Base-by-base conservation (phyloP, 37 sponge, comb jelly and placozoan species). In the Amphimedon queenslandica region DNA sequence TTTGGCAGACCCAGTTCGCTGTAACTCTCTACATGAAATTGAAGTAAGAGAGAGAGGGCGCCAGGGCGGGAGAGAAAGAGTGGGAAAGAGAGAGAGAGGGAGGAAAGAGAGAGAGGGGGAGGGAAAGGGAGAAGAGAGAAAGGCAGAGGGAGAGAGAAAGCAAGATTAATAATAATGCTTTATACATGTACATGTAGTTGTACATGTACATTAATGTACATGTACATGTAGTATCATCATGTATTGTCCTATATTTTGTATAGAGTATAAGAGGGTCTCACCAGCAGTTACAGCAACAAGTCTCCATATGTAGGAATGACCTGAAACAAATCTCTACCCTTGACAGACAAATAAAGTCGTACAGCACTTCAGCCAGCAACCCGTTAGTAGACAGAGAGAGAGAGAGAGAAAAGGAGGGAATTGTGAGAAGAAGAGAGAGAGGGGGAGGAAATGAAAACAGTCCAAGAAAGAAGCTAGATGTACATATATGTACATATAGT, bases 1-100 rank as follows among this genome's bases (percentile, higher is more conserved):
- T 55, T 77, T 98, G 32, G 92, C 93, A 33, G 99, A 98, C 47
- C 79, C 95, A 36, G 95, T 98, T 5, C 69, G 89, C 40, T 94
- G 95, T 64, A 91, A 86, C 64, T 89, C 93, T 5, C 37, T 94
- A 40, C 95, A 94, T 40, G 99, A 98, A 39, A 88, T 91, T 27
- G 88, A 92, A 80, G 85, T 84, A 51, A 30, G 68, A 8, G n/a
- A n/a, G n/a, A n/a, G n/a, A n/a, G n/a, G n/a, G n/a, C n/a, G n/a
- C n/a, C n/a, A n/a, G n/a, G n/a, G 65, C 2, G 41, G 51, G 70
- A 29, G 41, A 38, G 41, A 29, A 43, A 37, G 43, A 38, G 70
- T 21, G 70, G 6, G 42, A 37, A 43, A 37, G 70, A 38, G 42
- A 69, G 43, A 37, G 43, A 37, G 70, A 69, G 70, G 21, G 69